Evolutionary conservation across 2,888 invertebrate genomes (phyloP), one percentile per base, ranked within the genome.

Genomic region (Priocnemis perturbator): DNA sequence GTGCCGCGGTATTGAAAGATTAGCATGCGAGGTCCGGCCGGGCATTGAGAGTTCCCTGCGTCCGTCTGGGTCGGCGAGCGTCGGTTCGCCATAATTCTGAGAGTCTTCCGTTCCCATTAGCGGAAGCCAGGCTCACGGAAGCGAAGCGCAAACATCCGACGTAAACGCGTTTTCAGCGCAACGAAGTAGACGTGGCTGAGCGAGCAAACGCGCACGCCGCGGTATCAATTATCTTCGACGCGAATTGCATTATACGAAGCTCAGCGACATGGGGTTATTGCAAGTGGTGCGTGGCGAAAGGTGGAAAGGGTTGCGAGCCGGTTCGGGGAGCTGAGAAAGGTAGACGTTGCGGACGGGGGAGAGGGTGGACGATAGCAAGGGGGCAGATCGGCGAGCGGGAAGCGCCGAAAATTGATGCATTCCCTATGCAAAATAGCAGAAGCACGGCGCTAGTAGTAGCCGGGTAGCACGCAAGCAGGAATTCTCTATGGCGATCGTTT

Each of bases 381-480:
- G 57, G 37, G 37, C 30, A 71, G 68, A 64, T 72, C 64, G 64
- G 72, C 68, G 69, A 68, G 76, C 55, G 73, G 79, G 80, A 83
- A 83, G 83, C 81, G 82, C 78, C 82, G 83, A 83, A 86, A 87
- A 88, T 88, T 85, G 85, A 87, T 87, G 87, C 79, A 83, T 86
- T 86, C 82, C 81, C 83, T 86, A 87, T 86, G 87, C 86, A 87
- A 87, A 87, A 82, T 79, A 84, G 86, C 80, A 79, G 79, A 83
- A 84, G 79, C 81, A 81, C 82, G 77, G 78, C 81, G 81, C 81
- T 85, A 81, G 78, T 82, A 81, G 82, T 81, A 78, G 77, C 76
- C 70, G 67, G 71, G 71, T 78, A 77, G 76, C 85, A 85, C 83
- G 85, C 85, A 82, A 84, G 76, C 81, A 71, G 70, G 71, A 77